phyloP scores from a whole-genome alignment of 2,113 vertebrate species.

The Glareola pratincola region DNA sequence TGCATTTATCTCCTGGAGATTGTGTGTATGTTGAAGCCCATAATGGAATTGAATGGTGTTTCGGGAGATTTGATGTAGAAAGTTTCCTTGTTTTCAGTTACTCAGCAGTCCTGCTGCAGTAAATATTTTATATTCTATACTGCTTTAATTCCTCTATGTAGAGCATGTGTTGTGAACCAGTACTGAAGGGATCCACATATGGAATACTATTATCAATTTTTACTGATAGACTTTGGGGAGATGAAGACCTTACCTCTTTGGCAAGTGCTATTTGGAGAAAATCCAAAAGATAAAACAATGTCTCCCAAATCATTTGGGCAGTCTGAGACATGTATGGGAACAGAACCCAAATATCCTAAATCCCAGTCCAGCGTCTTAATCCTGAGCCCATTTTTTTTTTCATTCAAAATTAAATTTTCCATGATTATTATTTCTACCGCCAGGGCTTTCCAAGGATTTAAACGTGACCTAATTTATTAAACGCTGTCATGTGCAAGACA shows the following conservation, averaged over 20 bases:
- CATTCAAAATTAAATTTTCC: neutral
- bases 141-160: neutral
- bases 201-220: neutral
- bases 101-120: neutral
- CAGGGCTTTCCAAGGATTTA: neutral
- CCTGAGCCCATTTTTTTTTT: neutral
- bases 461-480: conserved; percentile 44
- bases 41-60: neutral
- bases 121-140: neutral
- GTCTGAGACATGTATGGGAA: neutral
- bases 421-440: neutral
- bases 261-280: neutral
- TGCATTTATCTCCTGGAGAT: neutral
- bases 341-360: neutral
- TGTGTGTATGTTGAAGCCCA: neutral
- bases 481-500: neutral
- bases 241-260: neutral
- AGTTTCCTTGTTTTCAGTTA: neutral
- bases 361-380: neutral
- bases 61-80: neutral
- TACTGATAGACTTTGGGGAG: neutral
- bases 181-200: neutral
- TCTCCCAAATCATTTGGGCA: neutral
- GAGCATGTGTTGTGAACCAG: neutral
- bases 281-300: neutral